phyloP scores from a whole-genome alignment of 2,888 invertebrate genomes.

The Laothoe populi region DNA sequence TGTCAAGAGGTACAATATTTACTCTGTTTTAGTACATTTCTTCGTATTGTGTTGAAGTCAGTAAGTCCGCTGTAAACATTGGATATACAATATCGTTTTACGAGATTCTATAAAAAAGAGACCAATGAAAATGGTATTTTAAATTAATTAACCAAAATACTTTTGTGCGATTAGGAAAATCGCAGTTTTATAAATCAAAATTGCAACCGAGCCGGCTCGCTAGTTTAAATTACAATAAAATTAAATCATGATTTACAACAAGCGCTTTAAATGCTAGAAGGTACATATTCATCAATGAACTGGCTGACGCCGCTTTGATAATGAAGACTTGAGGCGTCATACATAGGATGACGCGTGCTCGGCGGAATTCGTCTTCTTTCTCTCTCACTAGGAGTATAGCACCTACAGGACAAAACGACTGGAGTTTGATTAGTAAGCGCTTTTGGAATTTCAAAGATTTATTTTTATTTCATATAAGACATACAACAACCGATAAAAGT shows the following conservation, averaged over 20 bases:
- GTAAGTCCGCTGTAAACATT: no score
- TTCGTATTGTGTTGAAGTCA: no score
- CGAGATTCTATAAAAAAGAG: no score
- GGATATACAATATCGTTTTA: no score
- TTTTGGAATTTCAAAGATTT: slow-evolving; percentile 38
- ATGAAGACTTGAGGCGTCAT: slow-evolving; percentile 62
- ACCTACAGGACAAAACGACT: slow-evolving; percentile 37
- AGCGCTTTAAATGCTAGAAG: slow-evolving; percentile 59
- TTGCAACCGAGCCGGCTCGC: no score
- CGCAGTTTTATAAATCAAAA: no score
- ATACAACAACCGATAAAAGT: slow-evolving; percentile 4
- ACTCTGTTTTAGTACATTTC: no score
- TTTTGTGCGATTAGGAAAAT: no score
- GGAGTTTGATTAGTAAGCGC: slow-evolving; percentile 39
- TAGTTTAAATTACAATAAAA: no score
- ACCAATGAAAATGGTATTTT: no score
- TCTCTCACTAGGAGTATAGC: slow-evolving; percentile 39
- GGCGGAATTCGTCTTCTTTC: slow-evolving; percentile 64
- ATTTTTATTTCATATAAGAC: slow-evolving; percentile 13
- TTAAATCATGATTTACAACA: slow-evolving; percentile 22
- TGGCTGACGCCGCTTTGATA: slow-evolving; percentile 63
- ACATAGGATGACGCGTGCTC: slow-evolving; percentile 57
- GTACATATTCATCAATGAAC: slow-evolving; percentile 52
- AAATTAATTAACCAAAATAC: no score
- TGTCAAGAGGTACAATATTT: no score